Conservation (phyloP, 2,113 vertebrate species). For the Oplegnathus fasciatus region DNA sequence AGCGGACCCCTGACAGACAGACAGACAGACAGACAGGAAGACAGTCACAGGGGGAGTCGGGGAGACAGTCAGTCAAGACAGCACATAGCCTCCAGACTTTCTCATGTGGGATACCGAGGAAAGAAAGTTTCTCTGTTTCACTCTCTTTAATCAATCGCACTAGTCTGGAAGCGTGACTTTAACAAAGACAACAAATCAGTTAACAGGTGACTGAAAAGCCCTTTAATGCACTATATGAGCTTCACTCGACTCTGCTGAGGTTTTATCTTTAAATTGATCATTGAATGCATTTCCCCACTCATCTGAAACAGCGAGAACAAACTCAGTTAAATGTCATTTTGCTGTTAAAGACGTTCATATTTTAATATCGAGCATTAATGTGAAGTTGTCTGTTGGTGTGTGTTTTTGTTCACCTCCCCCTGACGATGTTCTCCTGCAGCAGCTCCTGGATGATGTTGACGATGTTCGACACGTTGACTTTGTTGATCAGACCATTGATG, state of each 20-base stretch:
- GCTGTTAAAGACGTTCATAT: background rate
- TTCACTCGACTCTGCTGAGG: background rate
- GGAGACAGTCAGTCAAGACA: background rate
- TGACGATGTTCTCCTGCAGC: constrained; percentile 97
- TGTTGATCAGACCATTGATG: constrained; percentile 98
- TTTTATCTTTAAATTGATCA: background rate
- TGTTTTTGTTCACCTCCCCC: constrained; percentile 89
- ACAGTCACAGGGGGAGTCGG: background rate
- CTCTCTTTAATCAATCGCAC: background rate
- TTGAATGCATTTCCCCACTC: background rate
- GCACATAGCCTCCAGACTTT: background rate
- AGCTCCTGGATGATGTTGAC: constrained; percentile 96
- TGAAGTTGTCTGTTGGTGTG: background rate
- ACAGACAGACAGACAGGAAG: constrained; percentile 6
- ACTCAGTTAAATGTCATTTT: background rate
- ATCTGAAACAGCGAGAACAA: background rate
- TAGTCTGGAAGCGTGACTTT: background rate
- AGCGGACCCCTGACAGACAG: constrained; percentile 88
- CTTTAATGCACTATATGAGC: background rate
- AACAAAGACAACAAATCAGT: background rate
- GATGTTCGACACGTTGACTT: constrained; percentile 98
- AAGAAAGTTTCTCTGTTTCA: background rate
- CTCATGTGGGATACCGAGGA: background rate
- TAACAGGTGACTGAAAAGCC: background rate
- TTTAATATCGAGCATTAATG: background rate